phyloP scores from a whole-genome alignment of 2,797 vertebrate species.

The Halcyon chelicuti region DNA sequence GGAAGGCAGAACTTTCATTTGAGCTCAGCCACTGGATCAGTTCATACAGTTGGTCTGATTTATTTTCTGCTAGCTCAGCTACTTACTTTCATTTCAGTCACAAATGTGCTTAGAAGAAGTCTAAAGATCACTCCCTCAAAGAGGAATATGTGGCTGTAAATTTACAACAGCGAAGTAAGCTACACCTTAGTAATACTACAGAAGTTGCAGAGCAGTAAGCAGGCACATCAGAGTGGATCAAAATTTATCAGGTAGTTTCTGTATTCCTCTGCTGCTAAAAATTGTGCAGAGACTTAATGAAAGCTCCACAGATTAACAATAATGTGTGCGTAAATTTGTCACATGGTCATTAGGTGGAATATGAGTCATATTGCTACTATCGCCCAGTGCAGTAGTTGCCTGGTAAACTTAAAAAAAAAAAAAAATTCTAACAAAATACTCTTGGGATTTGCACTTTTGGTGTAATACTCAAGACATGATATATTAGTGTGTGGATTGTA shows the following conservation, averaged over 20 bases:
- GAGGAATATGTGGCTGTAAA: background rate
- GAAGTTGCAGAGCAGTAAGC: background rate
- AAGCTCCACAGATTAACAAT: background rate
- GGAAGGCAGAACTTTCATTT: background rate
- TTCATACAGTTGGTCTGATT: background rate
- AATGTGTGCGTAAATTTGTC: background rate
- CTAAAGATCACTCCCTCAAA: background rate
- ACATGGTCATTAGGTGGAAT: background rate
- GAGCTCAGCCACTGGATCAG: background rate
- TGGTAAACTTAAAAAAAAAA: background rate
- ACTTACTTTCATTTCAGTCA: background rate
- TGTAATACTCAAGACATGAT: background rate
- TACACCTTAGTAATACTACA: background rate
- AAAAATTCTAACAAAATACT: background rate
- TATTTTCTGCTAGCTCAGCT: constrained; percentile 16
- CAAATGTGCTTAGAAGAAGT: background rate
- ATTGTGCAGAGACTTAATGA: background rate
- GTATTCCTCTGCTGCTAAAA: background rate
- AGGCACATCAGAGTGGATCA: background rate
- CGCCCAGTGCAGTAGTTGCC: background rate
- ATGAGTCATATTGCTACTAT: background rate
- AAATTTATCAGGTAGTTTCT: background rate
- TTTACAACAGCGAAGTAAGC: background rate
- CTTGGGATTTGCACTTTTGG: background rate
- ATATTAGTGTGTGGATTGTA: background rate